Base-by-base conservation (phyloP, 2,888 invertebrate genomes). In the Dione juno region DNA sequence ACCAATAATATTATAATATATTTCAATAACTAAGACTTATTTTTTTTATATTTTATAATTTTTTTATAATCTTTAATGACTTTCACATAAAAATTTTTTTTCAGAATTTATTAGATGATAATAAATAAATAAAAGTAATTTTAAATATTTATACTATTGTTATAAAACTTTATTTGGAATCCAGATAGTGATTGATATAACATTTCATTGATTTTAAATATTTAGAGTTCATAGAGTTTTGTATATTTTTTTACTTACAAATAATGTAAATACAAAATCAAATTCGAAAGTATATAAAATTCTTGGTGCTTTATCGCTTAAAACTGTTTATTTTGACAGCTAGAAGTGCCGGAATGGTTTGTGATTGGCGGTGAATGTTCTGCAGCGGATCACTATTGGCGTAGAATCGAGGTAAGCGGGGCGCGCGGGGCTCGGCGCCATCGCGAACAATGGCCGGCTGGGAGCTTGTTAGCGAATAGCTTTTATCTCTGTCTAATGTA, bases 401-500 rank as follows among this genome's bases (percentile, higher is more conserved):
- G 92, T 88, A 92, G 88, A 88, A 83, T 85, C 87, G 84, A 3
- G 83, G 79, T 79, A 77, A 77, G 86, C 85, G 88, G 88, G 89
- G 81, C 81, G 88, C 83, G 90, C 86, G 90, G 90, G 84, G 86
- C 84, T 81, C 84, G 82, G 89, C 91, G 90, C 92, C 92, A 89
- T 92, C 89, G 90, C 92, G 85, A 91, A 92, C 92, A 92, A 93
- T 92, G 92, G 90, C 92, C 89, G 89, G 88, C 88, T 77, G 84
- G 89, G 88, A 88, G 84, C 89, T 90, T 91, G 92, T 92, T 92
- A 92, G 92, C 88, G 89, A 93, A 93, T 89, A 92, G 90, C 92
- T 90, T 92, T 93, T 93, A 92, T 93, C 93, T 93, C 93, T 92
- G 91, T 93, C 93, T 93, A 90, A 93, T 93, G 89, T 88, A 89